Percentiles rank a stretch among this genome's conserved stretches.
Conservation (phyloP, 2,113 vertebrate genomes). For the Mionectes macconnelli region DNA sequence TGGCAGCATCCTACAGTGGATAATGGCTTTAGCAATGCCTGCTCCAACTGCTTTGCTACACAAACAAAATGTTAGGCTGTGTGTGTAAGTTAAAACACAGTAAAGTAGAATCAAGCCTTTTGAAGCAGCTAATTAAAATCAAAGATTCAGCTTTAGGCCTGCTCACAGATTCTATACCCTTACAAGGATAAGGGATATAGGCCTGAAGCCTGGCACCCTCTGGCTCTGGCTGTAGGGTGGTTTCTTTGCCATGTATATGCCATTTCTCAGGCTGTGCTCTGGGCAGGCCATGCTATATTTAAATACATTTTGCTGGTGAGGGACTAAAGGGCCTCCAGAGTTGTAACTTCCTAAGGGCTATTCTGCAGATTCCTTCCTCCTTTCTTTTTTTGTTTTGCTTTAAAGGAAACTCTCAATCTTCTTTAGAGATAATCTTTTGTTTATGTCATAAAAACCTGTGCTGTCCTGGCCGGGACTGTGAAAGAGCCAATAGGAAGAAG, state of each 20-base stretch:
- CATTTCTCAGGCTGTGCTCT: neutral
- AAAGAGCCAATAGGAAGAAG: constrained; percentile 32
- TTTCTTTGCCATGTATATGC: neutral
- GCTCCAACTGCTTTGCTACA: neutral
- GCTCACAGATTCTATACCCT: neutral
- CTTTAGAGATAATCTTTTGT: constrained; percentile 64
- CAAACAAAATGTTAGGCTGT: neutral
- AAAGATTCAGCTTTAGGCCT: neutral
- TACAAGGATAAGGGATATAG: neutral
- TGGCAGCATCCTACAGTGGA: neutral
- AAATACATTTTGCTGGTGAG: constrained; percentile 19
- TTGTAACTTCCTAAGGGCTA: constrained; percentile 42
- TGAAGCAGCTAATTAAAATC: neutral
- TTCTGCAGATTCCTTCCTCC: constrained; percentile 55
- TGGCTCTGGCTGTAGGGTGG: neutral
- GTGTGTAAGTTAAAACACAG: neutral
- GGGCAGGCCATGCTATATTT: constrained; percentile 36
- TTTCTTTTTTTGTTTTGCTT: constrained; percentile 11
- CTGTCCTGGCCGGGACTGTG: neutral
- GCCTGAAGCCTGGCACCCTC: neutral
- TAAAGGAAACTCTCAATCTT: constrained; percentile 51
- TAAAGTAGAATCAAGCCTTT: neutral
- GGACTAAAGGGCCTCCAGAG: constrained; percentile 36
- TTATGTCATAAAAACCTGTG: constrained; percentile 34
- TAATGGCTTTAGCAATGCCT: neutral